Percentiles rank a stretch among this genome's conserved stretches.
Conservation (phyloP, 1,140 invertebrate species). For the Steinernema khuongi region DNA sequence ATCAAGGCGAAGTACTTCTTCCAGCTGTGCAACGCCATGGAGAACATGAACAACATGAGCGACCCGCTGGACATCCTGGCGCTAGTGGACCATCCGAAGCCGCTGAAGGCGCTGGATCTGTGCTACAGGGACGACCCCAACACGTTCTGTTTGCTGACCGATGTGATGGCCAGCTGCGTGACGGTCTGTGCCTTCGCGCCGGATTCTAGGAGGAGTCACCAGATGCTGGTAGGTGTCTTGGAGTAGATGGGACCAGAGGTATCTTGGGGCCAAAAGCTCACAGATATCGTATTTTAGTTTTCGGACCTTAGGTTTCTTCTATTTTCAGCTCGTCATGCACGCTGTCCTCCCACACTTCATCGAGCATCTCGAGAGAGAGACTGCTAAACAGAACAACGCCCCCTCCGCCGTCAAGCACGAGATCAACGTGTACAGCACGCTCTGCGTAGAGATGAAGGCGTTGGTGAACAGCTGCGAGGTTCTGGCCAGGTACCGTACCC, state of each 20-base stretch:
- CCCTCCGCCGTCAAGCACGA: constrained; percentile 67
- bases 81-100: constrained; percentile 88
- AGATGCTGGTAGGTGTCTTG: constrained; percentile 73
- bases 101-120: constrained; percentile 89
- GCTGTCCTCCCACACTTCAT: constrained; percentile 89
- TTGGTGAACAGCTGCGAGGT: constrained; percentile 92
- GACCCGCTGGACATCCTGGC: constrained; percentile 92
- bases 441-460: constrained; percentile 78
- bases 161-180: constrained; percentile 87
- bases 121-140: constrained; percentile 93
- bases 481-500: constrained; percentile 74
- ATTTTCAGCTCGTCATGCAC: constrained; percentile 79
- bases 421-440: constrained; percentile 84
- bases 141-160: constrained; percentile 78
- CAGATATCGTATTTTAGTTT: not conserved
- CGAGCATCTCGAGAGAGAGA: constrained; percentile 81
- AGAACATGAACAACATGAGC: constrained; percentile 46
- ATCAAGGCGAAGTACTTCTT: constrained; percentile 68
- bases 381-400: constrained; percentile 72
- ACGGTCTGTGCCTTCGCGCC: constrained; percentile 95
- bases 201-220: constrained; percentile 85
- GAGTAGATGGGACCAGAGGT: not conserved
- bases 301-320: constrained; percentile 15
- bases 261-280: constrained; percentile 4
- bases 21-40: constrained; percentile 70